A percentile compares a stretch with the other conserved stretches of the same genome.
phyloP scores from a whole-genome alignment of 2,797 vertebrate species.

The Bradypus variegatus region DNA sequence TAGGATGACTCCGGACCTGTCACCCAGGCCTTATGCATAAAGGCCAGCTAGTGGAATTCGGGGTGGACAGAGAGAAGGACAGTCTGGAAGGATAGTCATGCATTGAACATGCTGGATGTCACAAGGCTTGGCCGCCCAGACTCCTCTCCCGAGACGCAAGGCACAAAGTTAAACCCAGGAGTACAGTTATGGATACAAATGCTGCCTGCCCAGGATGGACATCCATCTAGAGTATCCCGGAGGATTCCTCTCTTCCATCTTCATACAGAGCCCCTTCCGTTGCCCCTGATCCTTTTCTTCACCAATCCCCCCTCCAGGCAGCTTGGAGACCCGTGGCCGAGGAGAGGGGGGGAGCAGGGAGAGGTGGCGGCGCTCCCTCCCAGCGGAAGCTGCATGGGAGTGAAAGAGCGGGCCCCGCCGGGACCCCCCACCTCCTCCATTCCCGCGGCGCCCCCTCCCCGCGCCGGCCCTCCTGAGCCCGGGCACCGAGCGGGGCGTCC shows the following conservation, averaged over 20 bases:
- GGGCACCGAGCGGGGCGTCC: neutral
- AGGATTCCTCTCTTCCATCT: neutral
- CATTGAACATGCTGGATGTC: neutral
- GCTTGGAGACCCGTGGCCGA: neutral
- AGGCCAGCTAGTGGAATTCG: neutral
- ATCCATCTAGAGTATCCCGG: too few relatives aligned
- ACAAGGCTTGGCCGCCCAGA: neutral
- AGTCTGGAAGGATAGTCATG: neutral
- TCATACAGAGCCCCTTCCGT: neutral
- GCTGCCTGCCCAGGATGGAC: neutral
- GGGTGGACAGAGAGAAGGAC: constrained; percentile 22
- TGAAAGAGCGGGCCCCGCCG: neutral
- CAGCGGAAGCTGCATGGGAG: neutral
- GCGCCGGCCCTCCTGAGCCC: too few relatives aligned
- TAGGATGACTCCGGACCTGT: neutral
- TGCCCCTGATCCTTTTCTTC: neutral
- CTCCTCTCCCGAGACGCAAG: neutral
- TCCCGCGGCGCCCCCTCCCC: neutral
- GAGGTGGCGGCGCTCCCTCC: neutral
- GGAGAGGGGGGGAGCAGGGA: too few relatives aligned
- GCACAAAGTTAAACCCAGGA: neutral
- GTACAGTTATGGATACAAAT: neutral
- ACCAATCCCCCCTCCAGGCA: neutral
- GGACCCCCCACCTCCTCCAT: neutral
- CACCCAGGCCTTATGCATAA: neutral